A percentile compares a stretch with the other conserved stretches of the same genome.
phyloP scores from a whole-genome alignment of 1,140 invertebrate genomes.

The Charaxes varanes region DNA sequence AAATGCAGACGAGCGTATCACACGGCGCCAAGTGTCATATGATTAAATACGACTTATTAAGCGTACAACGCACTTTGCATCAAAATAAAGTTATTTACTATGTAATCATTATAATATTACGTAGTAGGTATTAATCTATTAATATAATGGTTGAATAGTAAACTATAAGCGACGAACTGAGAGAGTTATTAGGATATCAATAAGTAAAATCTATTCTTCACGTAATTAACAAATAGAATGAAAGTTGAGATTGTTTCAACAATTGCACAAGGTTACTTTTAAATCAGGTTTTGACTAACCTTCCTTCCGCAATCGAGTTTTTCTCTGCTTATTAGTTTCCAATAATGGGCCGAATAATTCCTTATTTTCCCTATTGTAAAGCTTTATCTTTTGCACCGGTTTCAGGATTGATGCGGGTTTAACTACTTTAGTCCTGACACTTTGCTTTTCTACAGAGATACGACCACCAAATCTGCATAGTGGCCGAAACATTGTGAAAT shows the following conservation, averaged over 20 bases:
- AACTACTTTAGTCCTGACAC: constrained; percentile 54
- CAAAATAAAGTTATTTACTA: too few species aligned
- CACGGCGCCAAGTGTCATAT: too few species aligned
- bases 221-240: too few species aligned
- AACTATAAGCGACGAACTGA: too few species aligned
- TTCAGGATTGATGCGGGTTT: constrained; percentile 48
- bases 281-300: constrained; percentile 32
- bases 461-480: constrained; percentile 11
- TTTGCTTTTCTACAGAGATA: constrained; percentile 25
- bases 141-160: too few species aligned
- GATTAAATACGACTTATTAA: too few species aligned
- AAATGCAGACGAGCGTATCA: too few species aligned
- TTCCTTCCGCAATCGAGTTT: constrained; percentile 42
- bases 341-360: constrained; percentile 61
- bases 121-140: too few species aligned
- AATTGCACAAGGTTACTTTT: constrained; percentile 17
- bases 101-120: too few species aligned
- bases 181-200: too few species aligned
- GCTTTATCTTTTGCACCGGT: constrained; percentile 54
- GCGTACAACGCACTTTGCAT: too few species aligned
- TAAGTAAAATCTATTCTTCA: too few species aligned
- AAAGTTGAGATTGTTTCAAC: constrained; percentile 25
- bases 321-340: constrained; percentile 56
- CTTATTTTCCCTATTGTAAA: constrained; percentile 63
- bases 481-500: constrained; percentile 24